Base-by-base conservation (phyloP, 64 coral and sea anemone species). In the Hydrozoanthus tunicans region DNA sequence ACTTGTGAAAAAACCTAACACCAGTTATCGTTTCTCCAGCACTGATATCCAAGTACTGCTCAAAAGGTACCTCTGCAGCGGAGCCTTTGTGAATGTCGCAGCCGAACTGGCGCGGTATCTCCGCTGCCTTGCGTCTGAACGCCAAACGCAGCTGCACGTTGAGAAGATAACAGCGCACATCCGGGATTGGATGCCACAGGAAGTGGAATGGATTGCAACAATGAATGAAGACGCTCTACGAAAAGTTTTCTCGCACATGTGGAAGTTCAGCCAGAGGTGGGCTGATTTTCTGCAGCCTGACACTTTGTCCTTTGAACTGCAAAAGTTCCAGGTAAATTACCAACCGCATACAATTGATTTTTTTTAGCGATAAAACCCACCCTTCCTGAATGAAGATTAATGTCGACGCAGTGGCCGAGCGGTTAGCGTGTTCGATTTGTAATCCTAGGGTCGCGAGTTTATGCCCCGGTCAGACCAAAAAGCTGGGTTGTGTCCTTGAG, bases 51-150 rank as follows among this genome's bases (percentile, higher is more conserved):
- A 99, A 56, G 80, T 99, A 11, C 90, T 99, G 14, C 90, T 99
- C 8, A 95, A 99, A 73, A 71, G 97, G 13, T 99, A 96, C 73
- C 92, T 93, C 56, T 89, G 81, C 73, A 99, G 97, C 51, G 89
- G 93, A 68, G 94, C 94, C 43, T 99, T 99, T 84, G 79, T 99
- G 1, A 99, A 94, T 90, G 97, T 99, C 24, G 91, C 90, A 13
- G 91, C 91, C 75, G 94, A 92, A 67, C 73, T 99, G 62, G 97
- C 97, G 11, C 91, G 91, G 56, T 99, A 93, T 67, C 92, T 99
- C 15, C 89, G 94, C 7, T 79, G 90, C 17, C 78, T 32, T 26
- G 58, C 89, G 4, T 91, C 89, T 43, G 85, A 89, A 12, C 89
- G 91, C 53, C 90, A 64, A 59, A 55, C 83, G 51, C 15, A n/a